Base-by-base conservation (phyloP, 2,797 vertebrate species). In the Pempheris klunzingeri region DNA sequence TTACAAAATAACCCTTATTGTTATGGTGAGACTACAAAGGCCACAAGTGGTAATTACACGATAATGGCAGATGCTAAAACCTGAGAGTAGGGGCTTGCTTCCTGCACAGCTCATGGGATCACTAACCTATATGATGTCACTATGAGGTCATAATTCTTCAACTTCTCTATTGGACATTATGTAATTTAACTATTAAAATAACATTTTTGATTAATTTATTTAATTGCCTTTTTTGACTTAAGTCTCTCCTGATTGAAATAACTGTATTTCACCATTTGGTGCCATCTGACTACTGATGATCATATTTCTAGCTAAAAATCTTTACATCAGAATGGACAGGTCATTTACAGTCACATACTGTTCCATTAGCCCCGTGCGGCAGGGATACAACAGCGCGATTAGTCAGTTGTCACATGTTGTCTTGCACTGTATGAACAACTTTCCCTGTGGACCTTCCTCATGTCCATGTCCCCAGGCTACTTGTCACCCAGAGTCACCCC, bases 391-490 rank as follows among this genome's bases (percentile, higher is more conserved):
- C 18, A 9, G 69, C 8, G 22, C 70, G 54, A 84, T 78, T 73
- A 81, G 65, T 65, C 34, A 52, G 34, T 58, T 77, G 61, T 75
- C 67, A 77, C 17, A 67, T 20, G 34, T 54, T 4, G 11, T 59
- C 50, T 54, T 64, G 47, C 32, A 47, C 20, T 63, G n/a, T 59
- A n/a, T 59, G n/a, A 28, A 66, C 52, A 32, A 71, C 22, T 17
- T 53, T 68, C 77, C 62, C 58, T 34, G 55, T 24, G 61, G 77
- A 77, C 50, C 39, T 32, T 41, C 61, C 50, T 71, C 17, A 1
- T 68, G 55, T 73, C 72, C 63, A 43, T 67, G 61, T 83, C 74
- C 50, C 39, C 63, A n/a, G 77, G 76, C 66, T 44, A 58, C 43
- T 43, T 61, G 63, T 66, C 74, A 73, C 57, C 49, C 18, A 3